phyloP scores from a whole-genome alignment of 2,113 vertebrate species.

The Melanerpes formicivorus region DNA sequence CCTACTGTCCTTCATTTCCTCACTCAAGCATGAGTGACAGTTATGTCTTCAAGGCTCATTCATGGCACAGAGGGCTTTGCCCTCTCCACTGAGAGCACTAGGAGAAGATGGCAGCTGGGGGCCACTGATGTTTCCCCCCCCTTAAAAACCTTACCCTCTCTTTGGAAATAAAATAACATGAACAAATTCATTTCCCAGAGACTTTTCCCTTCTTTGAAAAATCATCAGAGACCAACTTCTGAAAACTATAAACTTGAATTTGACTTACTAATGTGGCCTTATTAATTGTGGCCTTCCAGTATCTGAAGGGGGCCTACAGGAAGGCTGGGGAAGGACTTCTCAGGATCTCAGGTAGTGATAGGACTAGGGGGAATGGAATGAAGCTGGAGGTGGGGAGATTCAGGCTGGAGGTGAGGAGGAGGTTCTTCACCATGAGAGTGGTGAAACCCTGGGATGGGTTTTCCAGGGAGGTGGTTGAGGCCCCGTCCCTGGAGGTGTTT shows the following conservation, averaged over 20 bases:
- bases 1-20: accelerated
- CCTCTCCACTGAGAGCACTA: not conserved
- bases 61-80: not conserved
- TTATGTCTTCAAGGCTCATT: accelerated
- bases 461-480: too few relatives aligned
- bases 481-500: too few relatives aligned
- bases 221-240: not conserved
- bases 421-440: too few relatives aligned
- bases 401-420: too few relatives aligned
- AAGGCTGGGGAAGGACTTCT: too few relatives aligned
- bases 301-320: too few relatives aligned
- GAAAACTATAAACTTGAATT: not conserved
- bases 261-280: not conserved
- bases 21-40: not conserved
- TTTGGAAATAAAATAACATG: not conserved
- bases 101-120: not conserved
- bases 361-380: too few relatives aligned
- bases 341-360: too few relatives aligned
- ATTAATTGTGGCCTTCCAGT: too few relatives aligned
- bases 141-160: not conserved
- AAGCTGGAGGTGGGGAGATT: too few relatives aligned
- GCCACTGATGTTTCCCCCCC: not conserved
- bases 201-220: not conserved
- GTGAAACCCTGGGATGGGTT: too few relatives aligned
- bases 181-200: not conserved